These are phyloP conservation scores for Meteorus sp. DNA, from an alignment of 1,140 invertebrate species.

Conservation along the genomic window DNA sequence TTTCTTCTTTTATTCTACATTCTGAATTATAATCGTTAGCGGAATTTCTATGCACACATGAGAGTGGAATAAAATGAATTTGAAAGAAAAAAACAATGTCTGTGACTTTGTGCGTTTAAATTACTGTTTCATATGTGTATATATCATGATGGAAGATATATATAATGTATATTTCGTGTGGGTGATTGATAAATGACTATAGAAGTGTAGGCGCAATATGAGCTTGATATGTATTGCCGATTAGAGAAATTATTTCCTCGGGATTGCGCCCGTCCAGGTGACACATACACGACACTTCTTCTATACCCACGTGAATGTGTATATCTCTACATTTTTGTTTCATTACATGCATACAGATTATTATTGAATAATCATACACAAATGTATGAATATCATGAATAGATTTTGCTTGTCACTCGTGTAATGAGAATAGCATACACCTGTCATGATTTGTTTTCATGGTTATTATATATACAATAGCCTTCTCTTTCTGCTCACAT, in stretches of 20 bases:
- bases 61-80: too few species aligned
- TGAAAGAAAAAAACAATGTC: too few species aligned
- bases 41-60: too few species aligned
- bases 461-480: too few species aligned
- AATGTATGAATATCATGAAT: too few species aligned
- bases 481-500: too few species aligned
- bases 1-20: too few species aligned
- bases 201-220: slow-evolving; percentile 36
- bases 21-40: too few species aligned
- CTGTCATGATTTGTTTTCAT: slow-evolving; percentile 4
- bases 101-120: neutral
- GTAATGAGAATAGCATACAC: neutral
- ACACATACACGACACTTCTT: slow-evolving; percentile 17
- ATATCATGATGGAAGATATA: slow-evolving; percentile 13
- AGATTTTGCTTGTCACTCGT: too few species aligned
- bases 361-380: too few species aligned
- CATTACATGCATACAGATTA: too few species aligned
- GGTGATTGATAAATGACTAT: slow-evolving; percentile 36
- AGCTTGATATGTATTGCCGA: slow-evolving; percentile 36
- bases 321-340: slow-evolving; percentile 7
- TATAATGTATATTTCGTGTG: slow-evolving; percentile 30
- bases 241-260: slow-evolving; percentile 37
- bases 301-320: neutral
- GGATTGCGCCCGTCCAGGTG: slow-evolving; percentile 16
- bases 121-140: neutral